A percentile compares a stretch with the other conserved stretches of the same genome.
Evolutionary conservation across 2,797 vertebrate genomes (phyloP).

Genomic region (Sebastes ruberrimus): DNA sequence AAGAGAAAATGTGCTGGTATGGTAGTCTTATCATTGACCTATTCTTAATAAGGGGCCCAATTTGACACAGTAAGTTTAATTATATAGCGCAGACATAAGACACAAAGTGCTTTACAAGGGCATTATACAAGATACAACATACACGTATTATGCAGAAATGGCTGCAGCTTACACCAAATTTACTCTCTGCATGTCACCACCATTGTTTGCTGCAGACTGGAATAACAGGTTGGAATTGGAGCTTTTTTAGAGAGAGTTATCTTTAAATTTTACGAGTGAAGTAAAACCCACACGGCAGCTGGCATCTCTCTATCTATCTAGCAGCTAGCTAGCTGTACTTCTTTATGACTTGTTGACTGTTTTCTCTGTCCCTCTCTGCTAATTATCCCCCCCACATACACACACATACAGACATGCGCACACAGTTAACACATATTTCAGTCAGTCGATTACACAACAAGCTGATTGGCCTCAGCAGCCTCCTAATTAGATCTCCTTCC

Average conservation of each 20-base stretch:
- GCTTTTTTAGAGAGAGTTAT: conserved; percentile 60
- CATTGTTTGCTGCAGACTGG: conserved; percentile 45
- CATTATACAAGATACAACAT: background rate
- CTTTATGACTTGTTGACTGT: conserved; percentile 48
- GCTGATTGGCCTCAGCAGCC: conserved; percentile 62
- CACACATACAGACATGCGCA: conserved; percentile 15
- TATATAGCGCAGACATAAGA: background rate
- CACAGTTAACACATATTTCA: conserved; percentile 51
- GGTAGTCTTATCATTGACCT: conserved; percentile 7
- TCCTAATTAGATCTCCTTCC: conserved; percentile 64
- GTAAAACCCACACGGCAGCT: conserved; percentile 45
- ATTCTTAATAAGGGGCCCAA: conserved; percentile 15
- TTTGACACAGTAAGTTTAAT: conserved; percentile 3
- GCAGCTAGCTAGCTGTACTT: background rate
- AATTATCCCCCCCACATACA: conserved; percentile 47
- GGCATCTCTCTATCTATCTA: conserved; percentile 3
- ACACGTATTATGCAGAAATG: background rate
- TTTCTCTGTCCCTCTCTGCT: conserved; percentile 46
- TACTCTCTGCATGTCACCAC: conserved; percentile 8
- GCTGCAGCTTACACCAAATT: conserved; percentile 5
- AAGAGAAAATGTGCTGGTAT: background rate
- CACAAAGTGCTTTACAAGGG: background rate
- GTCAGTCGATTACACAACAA: conserved; percentile 65
- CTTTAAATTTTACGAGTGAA: conserved; percentile 74
- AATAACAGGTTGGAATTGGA: conserved; percentile 70